phyloP scores from a whole-genome alignment of 2,888 invertebrate species.

The Hydropsyche betteni region DNA sequence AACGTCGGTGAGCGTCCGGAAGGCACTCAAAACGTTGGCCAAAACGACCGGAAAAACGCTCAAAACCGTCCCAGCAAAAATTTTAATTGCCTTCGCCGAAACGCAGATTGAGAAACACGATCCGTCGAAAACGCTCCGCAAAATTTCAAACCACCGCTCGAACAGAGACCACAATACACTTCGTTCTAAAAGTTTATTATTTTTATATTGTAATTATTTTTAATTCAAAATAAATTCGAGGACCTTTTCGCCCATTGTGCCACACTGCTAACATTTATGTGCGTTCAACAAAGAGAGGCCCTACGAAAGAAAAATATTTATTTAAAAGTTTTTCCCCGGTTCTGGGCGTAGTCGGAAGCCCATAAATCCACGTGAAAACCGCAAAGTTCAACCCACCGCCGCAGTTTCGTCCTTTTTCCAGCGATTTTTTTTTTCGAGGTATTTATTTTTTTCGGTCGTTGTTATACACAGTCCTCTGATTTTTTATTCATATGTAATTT shows the following conservation, averaged over 20 bases:
- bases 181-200: too few species aligned
- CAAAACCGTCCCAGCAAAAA: too few species aligned
- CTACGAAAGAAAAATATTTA: constrained; percentile 48
- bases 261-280: constrained; percentile 9
- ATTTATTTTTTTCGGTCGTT: constrained; percentile 27
- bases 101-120: too few species aligned
- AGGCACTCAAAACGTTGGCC: too few species aligned
- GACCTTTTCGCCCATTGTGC: background rate
- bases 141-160: too few species aligned
- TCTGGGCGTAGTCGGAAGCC: constrained; percentile 48
- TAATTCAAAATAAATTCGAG: background rate
- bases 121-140: too few species aligned
- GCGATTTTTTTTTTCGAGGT: constrained; percentile 36
- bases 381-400: constrained; percentile 44
- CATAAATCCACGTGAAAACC: constrained; percentile 50
- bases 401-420: constrained; percentile 24
- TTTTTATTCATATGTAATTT: constrained; percentile 49
- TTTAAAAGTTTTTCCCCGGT: constrained; percentile 50
- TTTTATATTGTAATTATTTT: too few species aligned
- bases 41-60: too few species aligned
- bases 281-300: constrained; percentile 24
- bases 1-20: background rate
- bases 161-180: too few species aligned
- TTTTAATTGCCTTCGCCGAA: too few species aligned
- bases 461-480: constrained; percentile 28